These are phyloP conservation scores for Drosophila limbata DNA, from an alignment of 2,888 invertebrate species.

Conservation along the genomic window DNA sequence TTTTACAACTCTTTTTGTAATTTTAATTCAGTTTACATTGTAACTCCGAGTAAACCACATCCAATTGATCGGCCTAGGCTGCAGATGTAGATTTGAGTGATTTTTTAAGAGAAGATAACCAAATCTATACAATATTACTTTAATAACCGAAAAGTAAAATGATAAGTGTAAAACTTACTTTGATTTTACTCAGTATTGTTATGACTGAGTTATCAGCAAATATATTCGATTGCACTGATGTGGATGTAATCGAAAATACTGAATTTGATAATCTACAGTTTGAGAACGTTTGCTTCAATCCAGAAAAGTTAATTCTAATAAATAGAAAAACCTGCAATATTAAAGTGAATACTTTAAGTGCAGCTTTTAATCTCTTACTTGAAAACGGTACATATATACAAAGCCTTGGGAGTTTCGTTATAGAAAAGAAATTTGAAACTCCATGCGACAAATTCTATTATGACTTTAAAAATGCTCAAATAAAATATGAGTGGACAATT, in stretches of 20 bases:
- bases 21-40: background rate
- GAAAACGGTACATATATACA: background rate
- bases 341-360: background rate
- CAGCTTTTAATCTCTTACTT: background rate
- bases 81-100: background rate
- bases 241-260: background rate
- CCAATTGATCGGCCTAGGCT: background rate
- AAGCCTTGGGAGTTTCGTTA: background rate
- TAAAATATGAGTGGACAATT: background rate
- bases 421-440: constrained; percentile 3
- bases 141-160: background rate
- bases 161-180: background rate
- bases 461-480: no score
- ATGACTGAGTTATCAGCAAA: background rate
- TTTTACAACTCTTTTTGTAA: background rate
- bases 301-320: background rate
- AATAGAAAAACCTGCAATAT: background rate
- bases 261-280: background rate
- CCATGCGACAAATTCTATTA: background rate
- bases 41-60: background rate
- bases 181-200: background rate
- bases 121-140: background rate
- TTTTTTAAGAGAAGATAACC: background rate
- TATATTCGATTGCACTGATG: background rate
- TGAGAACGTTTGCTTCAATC: constrained; percentile 8